Evolutionary conservation across 2,888 invertebrate species (phyloP), one percentile per base, ranked within the genome.

Genomic region (Panzeria rudis): DNA sequence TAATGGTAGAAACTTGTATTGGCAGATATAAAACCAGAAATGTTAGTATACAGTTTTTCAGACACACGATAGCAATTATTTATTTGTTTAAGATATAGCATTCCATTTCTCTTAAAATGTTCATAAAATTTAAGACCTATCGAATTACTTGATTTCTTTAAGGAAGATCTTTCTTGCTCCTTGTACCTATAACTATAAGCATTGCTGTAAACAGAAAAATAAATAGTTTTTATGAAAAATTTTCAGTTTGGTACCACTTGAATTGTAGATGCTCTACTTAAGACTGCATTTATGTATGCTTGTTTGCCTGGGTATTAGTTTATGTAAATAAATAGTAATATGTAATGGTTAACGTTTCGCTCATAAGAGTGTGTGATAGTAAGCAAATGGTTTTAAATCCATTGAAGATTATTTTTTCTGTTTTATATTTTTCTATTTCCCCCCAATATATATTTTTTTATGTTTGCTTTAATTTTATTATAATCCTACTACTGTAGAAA

Each of bases 381-480:
- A 29, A 62, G 25, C 52, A 47, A 71, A 71, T 79, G 54, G 20
- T 59, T 68, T 47, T 15, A 29, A 61, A 52, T 61, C 50, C 73
- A 75, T 52, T 68, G 20, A 44, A 72, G 32, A 29, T 29, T 2
- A 29, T 29, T 29, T 3, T 50, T n/a, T 7, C 17, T 23, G 15
- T 32, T 59, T 64, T 25, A 61, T 61, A 35, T 78, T 73, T 56
- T 56, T 66, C 32, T 68, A 66, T 66, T 64, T 73, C n/a, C 50
- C 29, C 5, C 5, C 29, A 29, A 29, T 4, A 29, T 29, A 29
- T 29, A 9, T 75, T 0, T 8, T 9, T 35, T 23, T 68, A 52
- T 75, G 50, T 84, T 84, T 75, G 50, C 50, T 76, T 76, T 81
- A 77, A 84, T 81, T 77, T 76, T 69, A 73, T 84, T 84, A 72